Base-by-base conservation (phyloP, 2,797 vertebrate species). In the Discoglossus pictus region DNA sequence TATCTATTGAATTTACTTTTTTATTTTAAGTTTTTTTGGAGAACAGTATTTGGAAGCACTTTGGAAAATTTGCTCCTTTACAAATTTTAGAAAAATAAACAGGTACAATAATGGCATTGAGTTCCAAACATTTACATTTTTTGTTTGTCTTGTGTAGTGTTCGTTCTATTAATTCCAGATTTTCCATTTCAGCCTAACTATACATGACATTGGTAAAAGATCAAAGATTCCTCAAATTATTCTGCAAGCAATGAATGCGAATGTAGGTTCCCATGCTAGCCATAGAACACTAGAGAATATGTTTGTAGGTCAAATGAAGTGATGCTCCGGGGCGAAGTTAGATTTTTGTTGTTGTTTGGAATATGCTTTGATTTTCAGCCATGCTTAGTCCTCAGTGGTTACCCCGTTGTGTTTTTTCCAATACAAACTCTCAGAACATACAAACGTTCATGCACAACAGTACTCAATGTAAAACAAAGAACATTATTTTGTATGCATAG, bases 151-250 rank as follows among this genome's bases (percentile, higher is more conserved):
- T 36, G 58, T 55, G 18, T 31, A n/a, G 53, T 50, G 11, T 18
- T 25, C 53, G 2, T 11, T 64, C 43, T 56, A 71, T 71, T 50
- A 58, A 63, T 71, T 71, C 68, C 68, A 64, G 68, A 58, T 61
- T 71, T 71, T 64, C 68, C 60, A 58, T 64, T 64, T 63, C 68
- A 58, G 20, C 27, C 36, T 63, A 71, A 63, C 60, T 50, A 56
- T 58, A 58, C 55, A 71, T 71, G 60, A 58, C 60, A 71, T 20
- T 64, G 13, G 18, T 50, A 63, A 70, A 63, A 54, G 60, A 71
- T 64, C 68, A 71, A 64, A 71, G 52, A 64, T 48, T 48, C 43
- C 13, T 62, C 38, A 50, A 47, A 70, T 55, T n/a, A 71, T 63
- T 64, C 43, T 42, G 25, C 20, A 56, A 35, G 60, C 60, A 50